Percentiles rank a stretch among this genome's conserved stretches.
Conservation (phyloP, 2,888 invertebrate species). For the Apamea epomidion region DNA sequence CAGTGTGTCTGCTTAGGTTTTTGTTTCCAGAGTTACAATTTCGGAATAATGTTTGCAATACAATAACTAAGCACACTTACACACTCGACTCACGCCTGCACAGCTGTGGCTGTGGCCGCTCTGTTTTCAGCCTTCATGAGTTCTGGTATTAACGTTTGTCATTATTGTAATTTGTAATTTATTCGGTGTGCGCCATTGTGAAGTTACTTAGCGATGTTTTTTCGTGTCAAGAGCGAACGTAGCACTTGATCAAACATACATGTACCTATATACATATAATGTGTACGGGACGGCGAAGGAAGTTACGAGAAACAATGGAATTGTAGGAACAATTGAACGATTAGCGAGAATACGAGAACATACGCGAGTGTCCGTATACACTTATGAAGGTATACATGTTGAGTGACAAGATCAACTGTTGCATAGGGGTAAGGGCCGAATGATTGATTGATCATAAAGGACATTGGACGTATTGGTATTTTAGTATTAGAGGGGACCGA, state of each 20-base stretch:
- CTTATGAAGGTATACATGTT: neutral
- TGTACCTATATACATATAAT: neutral
- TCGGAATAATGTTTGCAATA: conserved; percentile 40
- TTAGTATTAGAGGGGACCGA: neutral
- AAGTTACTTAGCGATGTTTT: conserved; percentile 38
- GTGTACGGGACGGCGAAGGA: conserved; percentile 16
- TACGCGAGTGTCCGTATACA: neutral
- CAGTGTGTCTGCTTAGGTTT: conserved; percentile 10
- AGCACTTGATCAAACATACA: conserved; percentile 62
- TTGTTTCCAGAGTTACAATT: conserved; percentile 49
- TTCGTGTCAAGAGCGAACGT: conserved; percentile 62
- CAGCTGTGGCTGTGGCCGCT: conserved; percentile 58
- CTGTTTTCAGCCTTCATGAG: conserved; percentile 64
- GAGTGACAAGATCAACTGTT: conserved; percentile 4
- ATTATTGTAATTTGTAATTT: conserved; percentile 63
- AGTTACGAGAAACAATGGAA: conserved; percentile 40
- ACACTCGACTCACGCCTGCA: conserved; percentile 56
- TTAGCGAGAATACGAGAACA: neutral
- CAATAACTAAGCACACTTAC: conserved; percentile 33
- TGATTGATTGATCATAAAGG: neutral
- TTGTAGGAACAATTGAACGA: conserved; percentile 23
- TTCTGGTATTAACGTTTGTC: conserved; percentile 51
- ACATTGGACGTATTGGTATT: neutral
- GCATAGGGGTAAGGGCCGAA: neutral
- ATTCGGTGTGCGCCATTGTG: conserved; percentile 57